phyloP scores from a whole-genome alignment of 2,888 invertebrate species.

The Brachylomia viminalis region DNA sequence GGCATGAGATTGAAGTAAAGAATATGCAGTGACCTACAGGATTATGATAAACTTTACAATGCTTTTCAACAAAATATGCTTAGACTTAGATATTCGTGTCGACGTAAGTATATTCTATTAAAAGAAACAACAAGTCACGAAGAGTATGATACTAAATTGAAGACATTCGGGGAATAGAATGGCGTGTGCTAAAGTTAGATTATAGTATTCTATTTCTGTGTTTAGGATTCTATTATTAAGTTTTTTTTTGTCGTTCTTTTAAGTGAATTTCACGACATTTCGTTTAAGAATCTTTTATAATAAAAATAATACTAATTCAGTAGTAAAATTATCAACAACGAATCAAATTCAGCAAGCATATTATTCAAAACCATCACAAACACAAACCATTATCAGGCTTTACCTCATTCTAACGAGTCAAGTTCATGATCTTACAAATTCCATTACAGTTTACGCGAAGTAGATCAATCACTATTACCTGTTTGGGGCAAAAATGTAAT shows the following conservation, averaged over 20 bases:
- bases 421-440: slow-evolving; percentile 47
- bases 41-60: slow-evolving; percentile 71
- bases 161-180: slow-evolving; percentile 11
- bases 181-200: slow-evolving; percentile 26
- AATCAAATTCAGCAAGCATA: not conserved
- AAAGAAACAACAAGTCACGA: slow-evolving; percentile 26
- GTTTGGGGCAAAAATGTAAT: slow-evolving; percentile 81
- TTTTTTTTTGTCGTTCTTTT: not conserved
- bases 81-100: slow-evolving; percentile 44
- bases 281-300: not conserved
- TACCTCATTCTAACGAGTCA: slow-evolving; percentile 20
- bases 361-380: slow-evolving; percentile 16
- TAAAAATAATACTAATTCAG: not conserved
- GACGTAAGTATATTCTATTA: slow-evolving; percentile 39
- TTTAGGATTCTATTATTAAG: slow-evolving; percentile 31
- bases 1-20: slow-evolving; percentile 76
- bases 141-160: slow-evolving; percentile 24
- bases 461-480: slow-evolving; percentile 79
- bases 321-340: not conserved
- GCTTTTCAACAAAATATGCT: slow-evolving; percentile 59
- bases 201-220: slow-evolving; percentile 39
- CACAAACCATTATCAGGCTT: slow-evolving; percentile 16
- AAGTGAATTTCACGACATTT: not conserved
- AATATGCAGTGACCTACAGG: slow-evolving; percentile 73
- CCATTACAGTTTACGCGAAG: slow-evolving; percentile 64